phyloP scores from a whole-genome alignment of 1,140 invertebrate genomes.

The Meteorus sp. region DNA sequence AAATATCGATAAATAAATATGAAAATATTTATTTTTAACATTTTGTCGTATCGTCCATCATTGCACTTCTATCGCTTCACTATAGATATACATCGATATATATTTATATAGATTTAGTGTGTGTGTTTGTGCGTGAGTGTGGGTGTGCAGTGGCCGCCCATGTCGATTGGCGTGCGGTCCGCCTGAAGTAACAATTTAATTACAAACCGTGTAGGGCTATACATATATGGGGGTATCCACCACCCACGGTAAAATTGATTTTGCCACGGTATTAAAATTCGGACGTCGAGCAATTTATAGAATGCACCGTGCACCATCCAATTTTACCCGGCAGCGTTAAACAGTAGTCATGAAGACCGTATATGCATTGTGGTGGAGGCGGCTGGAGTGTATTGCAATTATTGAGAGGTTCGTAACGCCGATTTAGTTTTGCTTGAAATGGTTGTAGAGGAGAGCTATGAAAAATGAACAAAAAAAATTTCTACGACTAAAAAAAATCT shows the following conservation, averaged over 20 bases:
- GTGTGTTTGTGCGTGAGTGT: conserved; percentile 27
- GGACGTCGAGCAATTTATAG: conserved; percentile 51
- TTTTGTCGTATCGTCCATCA: no score
- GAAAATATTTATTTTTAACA: no score
- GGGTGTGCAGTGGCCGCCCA: conserved; percentile 58
- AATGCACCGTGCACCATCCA: conserved; percentile 1
- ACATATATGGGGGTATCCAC: conserved; percentile 35
- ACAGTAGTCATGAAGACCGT: conserved; percentile 51
- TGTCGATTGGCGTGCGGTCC: conserved; percentile 56
- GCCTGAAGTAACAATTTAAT: conserved; percentile 61
- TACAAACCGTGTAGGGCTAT: conserved; percentile 38
- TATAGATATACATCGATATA: neutral
- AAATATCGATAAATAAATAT: no score
- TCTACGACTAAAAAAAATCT: no score
- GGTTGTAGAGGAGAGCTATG: no score
- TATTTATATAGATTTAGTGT: neutral
- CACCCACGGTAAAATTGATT: conserved; percentile 61
- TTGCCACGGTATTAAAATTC: conserved; percentile 56
- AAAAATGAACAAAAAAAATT: no score
- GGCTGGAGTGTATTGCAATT: conserved; percentile 48
- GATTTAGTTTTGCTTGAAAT: conserved; percentile 24
- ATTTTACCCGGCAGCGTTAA: conserved; percentile 46
- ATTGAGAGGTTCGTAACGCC: conserved; percentile 47
- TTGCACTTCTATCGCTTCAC: no score
- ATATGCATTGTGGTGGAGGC: no score